Evolutionary conservation across 2,113 vertebrate species (phyloP), one percentile per base, ranked within the genome.

Genomic region (Neopipo cinnamomea): DNA sequence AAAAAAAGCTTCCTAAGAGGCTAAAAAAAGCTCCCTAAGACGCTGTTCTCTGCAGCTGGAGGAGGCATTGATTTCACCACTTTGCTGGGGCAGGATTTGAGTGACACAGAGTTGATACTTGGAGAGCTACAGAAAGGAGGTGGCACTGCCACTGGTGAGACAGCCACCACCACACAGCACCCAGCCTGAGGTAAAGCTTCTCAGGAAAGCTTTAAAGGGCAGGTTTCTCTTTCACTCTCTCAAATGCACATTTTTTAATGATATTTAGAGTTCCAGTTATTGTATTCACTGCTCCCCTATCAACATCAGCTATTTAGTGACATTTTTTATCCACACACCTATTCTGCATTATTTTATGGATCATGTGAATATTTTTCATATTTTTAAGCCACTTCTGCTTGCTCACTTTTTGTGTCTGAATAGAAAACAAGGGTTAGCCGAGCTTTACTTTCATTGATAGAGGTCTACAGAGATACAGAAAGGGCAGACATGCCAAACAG

Each of bases 1-100:
- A 47, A 96, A 93, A 93, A 83, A 93, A 89, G 33, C 14, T 42
- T 93, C 52, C 77, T 85, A 53, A 95, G 55, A 84, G 61, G 24
- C 44, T 83, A 33, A 77, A 83, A 91, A 91, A 88, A 78, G 42
- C 65, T 70, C 81, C 77, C 46, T 10, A 42, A 66, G 35, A 85
- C 66, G 62, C 74, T 50, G 44, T 61, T 59, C 52, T 42, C 73
- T 75, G 88, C 66, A 76, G 91, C 39, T 67, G 88, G 73, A 52
- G 44, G 12, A 71, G 68, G 49, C 66, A 35, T 1, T 12, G 66
- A 68, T 49, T 75, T 75, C 65, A 61, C 31, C 62, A 27, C 52
- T 49, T n/a, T 6, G 47, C 85, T 66, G 58, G 2, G 47, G 65
- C 47, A 47, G 80, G 41, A 41, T 16, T 16, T 1, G 15, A 74